Evolutionary conservation across 2,113 vertebrate species (phyloP).

Genomic region (Pseudopipra pipra): DNA sequence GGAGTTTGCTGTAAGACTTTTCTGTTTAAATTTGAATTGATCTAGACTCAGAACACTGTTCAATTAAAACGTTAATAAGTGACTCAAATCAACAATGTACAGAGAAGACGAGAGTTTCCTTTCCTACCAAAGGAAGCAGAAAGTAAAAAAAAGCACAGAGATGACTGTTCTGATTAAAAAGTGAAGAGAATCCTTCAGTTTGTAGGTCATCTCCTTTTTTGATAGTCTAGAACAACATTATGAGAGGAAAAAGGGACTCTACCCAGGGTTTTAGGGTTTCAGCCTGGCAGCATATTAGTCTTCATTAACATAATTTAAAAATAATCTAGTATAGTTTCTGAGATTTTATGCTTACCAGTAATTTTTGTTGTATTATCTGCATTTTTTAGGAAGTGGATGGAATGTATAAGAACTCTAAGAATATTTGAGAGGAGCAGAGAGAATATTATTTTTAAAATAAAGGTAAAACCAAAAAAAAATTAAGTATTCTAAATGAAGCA

Average conservation of each 20-base stretch:
- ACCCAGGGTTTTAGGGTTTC: neutral
- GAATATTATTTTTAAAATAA: neutral
- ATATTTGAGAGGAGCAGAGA: neutral
- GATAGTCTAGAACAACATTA: neutral
- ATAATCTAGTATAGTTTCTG: neutral
- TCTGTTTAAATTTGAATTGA: neutral
- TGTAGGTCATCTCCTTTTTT: neutral
- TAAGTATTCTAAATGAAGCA: neutral
- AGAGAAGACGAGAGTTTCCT: neutral
- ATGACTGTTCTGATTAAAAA: neutral
- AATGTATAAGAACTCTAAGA: neutral
- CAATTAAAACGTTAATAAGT: neutral
- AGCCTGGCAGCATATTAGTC: neutral
- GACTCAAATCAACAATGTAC: neutral
- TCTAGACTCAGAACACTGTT: neutral
- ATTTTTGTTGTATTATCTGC: neutral
- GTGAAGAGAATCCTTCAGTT: neutral
- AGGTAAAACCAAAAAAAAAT: neutral
- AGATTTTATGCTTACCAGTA: rapidly evolving
- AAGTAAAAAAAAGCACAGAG: neutral
- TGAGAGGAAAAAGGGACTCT: neutral
- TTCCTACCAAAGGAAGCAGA: neutral
- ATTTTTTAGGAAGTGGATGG: neutral
- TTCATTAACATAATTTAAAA: neutral
- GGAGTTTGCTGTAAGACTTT: neutral